Conservation (phyloP, 2,888 invertebrate genomes). For the Diloba caeruleocephala region DNA sequence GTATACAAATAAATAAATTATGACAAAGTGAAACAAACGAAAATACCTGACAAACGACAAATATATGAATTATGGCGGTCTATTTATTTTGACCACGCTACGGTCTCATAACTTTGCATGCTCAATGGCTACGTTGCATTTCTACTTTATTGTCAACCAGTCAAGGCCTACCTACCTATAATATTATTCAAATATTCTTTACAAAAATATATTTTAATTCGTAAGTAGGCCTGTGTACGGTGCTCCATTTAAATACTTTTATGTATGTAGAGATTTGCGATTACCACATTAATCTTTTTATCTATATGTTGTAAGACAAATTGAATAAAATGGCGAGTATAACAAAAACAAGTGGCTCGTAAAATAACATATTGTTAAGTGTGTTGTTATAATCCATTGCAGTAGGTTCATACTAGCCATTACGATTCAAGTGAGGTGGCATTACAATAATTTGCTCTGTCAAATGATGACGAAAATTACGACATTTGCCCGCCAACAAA, state of each 20-base stretch:
- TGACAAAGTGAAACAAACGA: too few species aligned
- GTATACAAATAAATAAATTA: too few species aligned
- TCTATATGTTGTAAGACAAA: background rate
- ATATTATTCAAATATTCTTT: background rate
- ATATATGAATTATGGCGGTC: slow-evolving; percentile 15
- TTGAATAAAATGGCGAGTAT: slow-evolving; percentile 1
- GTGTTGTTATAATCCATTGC: slow-evolving; percentile 31
- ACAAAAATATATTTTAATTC: background rate
- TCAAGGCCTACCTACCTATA: slow-evolving; percentile 28
- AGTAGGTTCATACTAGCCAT: slow-evolving; percentile 32
- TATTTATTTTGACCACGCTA: slow-evolving; percentile 33
- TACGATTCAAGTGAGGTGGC: slow-evolving; percentile 51
- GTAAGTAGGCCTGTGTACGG: too few species aligned
- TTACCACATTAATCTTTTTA: background rate
- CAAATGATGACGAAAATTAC: slow-evolving; percentile 65
- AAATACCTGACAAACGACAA: too few species aligned
- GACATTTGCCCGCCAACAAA: slow-evolving; percentile 62
- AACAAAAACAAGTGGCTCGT: slow-evolving; percentile 2
- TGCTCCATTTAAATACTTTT: too few species aligned
- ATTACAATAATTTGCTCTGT: slow-evolving; percentile 59
- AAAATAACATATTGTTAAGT: slow-evolving; percentile 1
- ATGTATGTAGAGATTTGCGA: too few species aligned
- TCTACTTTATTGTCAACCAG: slow-evolving; percentile 24
- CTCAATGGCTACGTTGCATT: slow-evolving; percentile 19
- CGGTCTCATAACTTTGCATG: slow-evolving; percentile 57